A percentile compares a stretch with the other conserved stretches of the same genome.
These are phyloP conservation scores for Montifringilla adamsi DNA, from an alignment of 2,113 vertebrate species.

Conservation along the genomic window DNA sequence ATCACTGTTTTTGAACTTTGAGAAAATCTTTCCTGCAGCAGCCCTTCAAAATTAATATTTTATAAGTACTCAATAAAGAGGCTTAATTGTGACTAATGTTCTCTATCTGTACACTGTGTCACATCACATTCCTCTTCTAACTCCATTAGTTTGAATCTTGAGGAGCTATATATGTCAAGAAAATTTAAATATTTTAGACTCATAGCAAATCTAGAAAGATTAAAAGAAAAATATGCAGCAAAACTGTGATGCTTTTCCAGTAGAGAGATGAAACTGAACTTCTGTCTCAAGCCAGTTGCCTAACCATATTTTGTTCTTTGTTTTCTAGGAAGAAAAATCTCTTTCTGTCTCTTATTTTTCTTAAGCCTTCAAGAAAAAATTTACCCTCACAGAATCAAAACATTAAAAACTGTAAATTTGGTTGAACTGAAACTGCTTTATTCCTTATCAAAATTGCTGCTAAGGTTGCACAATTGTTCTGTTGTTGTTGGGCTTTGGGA, in stretches of 20 bases:
- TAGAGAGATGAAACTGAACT: not conserved
- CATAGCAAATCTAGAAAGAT: not conserved
- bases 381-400: not conserved
- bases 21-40: not conserved
- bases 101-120: not conserved
- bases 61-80: not conserved
- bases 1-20: not conserved
- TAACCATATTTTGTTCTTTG: not conserved
- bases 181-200: not conserved
- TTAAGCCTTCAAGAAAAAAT: not conserved
- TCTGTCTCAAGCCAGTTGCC: not conserved
- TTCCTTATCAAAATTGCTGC: not conserved
- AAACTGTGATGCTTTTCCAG: not conserved
- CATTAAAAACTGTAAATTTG: not conserved
- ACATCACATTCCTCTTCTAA: not conserved
- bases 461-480: not conserved
- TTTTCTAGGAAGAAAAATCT: not conserved
- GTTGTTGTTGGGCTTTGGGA: not conserved
- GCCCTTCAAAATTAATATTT: not conserved
- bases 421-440: fast-evolving
- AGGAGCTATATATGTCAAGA: not conserved
- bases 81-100: slow-evolving; percentile 19
- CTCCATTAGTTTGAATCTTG: not conserved
- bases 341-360: not conserved
- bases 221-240: not conserved